phyloP scores from a whole-genome alignment of 2,888 invertebrate genomes.

The Eumerus sabulonum region DNA sequence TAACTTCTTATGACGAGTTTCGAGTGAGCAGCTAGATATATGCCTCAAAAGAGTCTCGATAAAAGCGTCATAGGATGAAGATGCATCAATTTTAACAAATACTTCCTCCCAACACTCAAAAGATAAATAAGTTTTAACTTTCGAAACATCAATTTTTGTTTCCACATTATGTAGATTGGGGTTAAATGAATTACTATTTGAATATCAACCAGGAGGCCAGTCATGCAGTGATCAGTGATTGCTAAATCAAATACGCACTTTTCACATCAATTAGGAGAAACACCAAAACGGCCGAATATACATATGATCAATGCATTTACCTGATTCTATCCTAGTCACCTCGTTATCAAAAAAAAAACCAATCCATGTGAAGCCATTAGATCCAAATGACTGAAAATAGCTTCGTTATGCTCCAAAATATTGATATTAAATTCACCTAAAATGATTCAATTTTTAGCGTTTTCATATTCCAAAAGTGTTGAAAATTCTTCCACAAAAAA shows the following conservation, averaged over 20 bases:
- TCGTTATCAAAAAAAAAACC: constrained; percentile 21
- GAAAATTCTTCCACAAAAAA: constrained; percentile 17
- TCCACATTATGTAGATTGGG: no score
- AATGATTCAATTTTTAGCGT: constrained; percentile 17
- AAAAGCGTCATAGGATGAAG: no score
- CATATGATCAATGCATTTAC: constrained; percentile 23
- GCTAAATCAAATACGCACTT: neutral
- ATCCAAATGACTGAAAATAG: constrained; percentile 4
- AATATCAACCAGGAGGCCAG: neutral
- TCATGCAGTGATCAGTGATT: constrained; percentile 3
- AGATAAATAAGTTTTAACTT: no score
- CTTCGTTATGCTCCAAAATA: constrained; percentile 15
- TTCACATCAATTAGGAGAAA: neutral
- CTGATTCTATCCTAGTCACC: constrained; percentile 11
- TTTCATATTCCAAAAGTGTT: constrained; percentile 5
- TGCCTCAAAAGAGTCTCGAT: no score
- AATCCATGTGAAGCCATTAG: no score
- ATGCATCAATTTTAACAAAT: no score
- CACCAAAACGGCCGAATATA: neutral
- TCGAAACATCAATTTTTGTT: no score
- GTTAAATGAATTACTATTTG: no score
- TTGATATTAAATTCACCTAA: constrained; percentile 20
- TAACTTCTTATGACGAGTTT: no score
- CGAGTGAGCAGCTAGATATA: no score
- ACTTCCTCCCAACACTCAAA: no score